Conservation (phyloP, 2,113 vertebrate genomes). For the Thunnus maccoyii region DNA sequence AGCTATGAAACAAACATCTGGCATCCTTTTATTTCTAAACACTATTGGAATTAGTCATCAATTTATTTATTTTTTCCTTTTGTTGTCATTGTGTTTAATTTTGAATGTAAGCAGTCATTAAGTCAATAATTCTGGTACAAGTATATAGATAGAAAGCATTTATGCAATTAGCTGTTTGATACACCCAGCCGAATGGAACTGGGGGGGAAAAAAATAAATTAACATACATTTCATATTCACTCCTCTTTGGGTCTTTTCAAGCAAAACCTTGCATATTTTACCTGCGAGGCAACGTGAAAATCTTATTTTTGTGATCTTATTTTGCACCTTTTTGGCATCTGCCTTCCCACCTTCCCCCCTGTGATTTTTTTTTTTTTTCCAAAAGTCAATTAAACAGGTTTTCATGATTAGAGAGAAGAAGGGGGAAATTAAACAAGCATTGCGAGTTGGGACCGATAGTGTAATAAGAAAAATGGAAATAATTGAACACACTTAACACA, state of each 20-base stretch:
- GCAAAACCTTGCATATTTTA: conserved; percentile 33
- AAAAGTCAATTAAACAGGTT: conserved; percentile 72
- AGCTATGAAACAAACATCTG: conserved; percentile 37
- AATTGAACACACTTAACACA: conserved; percentile 79
- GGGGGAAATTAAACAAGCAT: conserved; percentile 39
- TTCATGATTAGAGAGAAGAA: conserved; percentile 47
- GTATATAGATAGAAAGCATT: conserved; percentile 38
- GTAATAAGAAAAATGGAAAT: conserved; percentile 76
- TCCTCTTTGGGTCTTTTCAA: conserved; percentile 35
- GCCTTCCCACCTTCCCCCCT: conserved; percentile 23
- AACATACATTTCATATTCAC: conserved; percentile 42
- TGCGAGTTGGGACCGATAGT: conserved; percentile 48
- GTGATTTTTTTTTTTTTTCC: conserved; percentile 30
- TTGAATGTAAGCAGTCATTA: conserved; percentile 44
- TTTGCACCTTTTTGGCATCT: conserved; percentile 31
- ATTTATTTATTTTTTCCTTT: background rate
- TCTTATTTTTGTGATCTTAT: conserved; percentile 22
- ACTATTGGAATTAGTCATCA: conserved; percentile 13
- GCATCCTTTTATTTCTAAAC: conserved; percentile 13
- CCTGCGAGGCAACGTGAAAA: conserved; percentile 35
- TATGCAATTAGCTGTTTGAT: conserved; percentile 40
- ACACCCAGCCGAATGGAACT: conserved; percentile 27
- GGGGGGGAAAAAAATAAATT: conserved; percentile 7
- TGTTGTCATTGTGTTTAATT: conserved; percentile 37
- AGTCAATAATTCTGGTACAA: conserved; percentile 33